phyloP scores from a whole-genome alignment of 2,888 invertebrate genomes.

The Campaea margaritaria region DNA sequence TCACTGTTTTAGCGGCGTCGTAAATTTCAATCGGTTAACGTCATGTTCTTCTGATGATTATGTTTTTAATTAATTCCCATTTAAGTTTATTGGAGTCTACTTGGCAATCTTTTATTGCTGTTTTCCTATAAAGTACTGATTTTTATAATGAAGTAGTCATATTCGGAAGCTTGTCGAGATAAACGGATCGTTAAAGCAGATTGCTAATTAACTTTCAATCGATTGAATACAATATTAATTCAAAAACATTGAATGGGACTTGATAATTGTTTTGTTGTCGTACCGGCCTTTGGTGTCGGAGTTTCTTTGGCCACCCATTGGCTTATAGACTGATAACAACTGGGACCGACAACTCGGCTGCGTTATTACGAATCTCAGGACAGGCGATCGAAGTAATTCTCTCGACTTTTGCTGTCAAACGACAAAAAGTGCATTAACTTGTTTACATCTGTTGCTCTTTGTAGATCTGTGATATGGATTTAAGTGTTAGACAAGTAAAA shows the following conservation, averaged over 20 bases:
- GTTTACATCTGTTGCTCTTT: too few species aligned
- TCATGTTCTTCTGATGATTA: conserved; percentile 63
- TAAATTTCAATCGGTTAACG: conserved; percentile 71
- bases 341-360: too few species aligned
- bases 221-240: conserved; percentile 15
- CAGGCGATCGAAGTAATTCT: too few species aligned
- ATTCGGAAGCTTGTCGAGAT: conserved; percentile 36
- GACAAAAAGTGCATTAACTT: too few species aligned
- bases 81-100: conserved; percentile 61
- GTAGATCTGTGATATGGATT: too few species aligned
- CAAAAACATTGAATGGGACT: neutral
- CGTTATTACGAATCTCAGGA: too few species aligned
- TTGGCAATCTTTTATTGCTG: conserved; percentile 53
- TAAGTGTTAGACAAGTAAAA: too few species aligned
- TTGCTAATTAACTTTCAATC: conserved; percentile 34
- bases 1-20: conserved; percentile 80
- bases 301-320: too few species aligned
- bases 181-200: conserved; percentile 22
- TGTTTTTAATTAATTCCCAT: conserved; percentile 74
- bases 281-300: too few species aligned
- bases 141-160: conserved; percentile 34
- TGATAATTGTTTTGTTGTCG: too few species aligned
- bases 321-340: too few species aligned
- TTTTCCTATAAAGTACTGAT: conserved; percentile 47
- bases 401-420: too few species aligned